These are phyloP conservation scores for Cyprinodon brontotheroides DNA, from an alignment of 2,113 vertebrate genomes.

Conservation along the genomic window DNA sequence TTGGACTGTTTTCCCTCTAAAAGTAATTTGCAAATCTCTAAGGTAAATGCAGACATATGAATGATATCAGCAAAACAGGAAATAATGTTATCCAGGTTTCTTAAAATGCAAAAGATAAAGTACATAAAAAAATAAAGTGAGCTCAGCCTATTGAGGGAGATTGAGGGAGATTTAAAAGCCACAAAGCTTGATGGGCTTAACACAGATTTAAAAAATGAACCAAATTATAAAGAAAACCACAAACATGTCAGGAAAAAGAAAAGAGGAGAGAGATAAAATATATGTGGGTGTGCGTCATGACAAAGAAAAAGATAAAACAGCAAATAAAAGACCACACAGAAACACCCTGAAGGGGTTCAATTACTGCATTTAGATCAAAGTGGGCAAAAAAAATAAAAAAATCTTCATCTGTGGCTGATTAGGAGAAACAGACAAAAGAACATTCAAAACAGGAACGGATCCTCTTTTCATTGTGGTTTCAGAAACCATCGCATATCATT, in stretches of 20 bases:
- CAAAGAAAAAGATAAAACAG: conserved; percentile 31
- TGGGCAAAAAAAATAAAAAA: conserved; percentile 48
- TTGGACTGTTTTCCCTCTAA: not conserved
- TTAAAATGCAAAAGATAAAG: not conserved
- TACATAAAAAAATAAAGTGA: not conserved
- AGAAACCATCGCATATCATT: conserved; percentile 8
- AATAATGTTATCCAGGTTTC: not conserved
- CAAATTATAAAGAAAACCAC: conserved; percentile 45
- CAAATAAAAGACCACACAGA: conserved; percentile 56
- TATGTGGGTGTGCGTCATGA: conserved; percentile 34
- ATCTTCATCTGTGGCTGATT: conserved; percentile 65
- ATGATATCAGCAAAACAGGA: not conserved
- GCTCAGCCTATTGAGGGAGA: not conserved
- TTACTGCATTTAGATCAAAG: conserved; percentile 65
- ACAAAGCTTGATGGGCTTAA: conserved; percentile 33
- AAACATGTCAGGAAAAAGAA: conserved; percentile 31
- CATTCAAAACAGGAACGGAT: not conserved
- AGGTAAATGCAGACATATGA: not conserved
- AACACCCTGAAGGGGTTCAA: conserved; percentile 62
- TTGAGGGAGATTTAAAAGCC: conserved; percentile 1
- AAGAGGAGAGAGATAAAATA: conserved; percentile 18
- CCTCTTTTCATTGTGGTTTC: conserved; percentile 15
- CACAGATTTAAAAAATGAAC: conserved; percentile 36
- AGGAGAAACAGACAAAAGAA: conserved; percentile 34
- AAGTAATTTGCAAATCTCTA: not conserved